Percentiles rank a stretch among this genome's conserved stretches.
Conservation (phyloP, 1,140 invertebrate species). For the Diorhabda sublineata region DNA sequence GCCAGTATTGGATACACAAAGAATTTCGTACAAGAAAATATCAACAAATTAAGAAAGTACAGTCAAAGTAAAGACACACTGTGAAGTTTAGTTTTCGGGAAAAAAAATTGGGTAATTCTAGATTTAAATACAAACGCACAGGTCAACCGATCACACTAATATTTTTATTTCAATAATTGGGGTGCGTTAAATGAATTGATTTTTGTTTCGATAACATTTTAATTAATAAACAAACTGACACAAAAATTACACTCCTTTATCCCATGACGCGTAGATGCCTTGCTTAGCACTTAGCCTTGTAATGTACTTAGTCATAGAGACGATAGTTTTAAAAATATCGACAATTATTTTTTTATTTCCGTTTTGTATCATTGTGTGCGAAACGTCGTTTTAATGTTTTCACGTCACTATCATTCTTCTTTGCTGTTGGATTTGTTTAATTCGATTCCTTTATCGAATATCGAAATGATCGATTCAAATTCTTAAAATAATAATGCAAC, state of each 20-base stretch:
- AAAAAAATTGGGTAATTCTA: too few relatives aligned
- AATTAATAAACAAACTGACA: constrained; percentile 25
- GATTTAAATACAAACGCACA: too few relatives aligned
- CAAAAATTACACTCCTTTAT: constrained; percentile 32
- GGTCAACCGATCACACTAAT: too few relatives aligned
- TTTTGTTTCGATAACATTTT: constrained; percentile 12
- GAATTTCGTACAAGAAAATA: too few relatives aligned
- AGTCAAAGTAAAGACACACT: too few relatives aligned
- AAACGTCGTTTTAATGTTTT: neutral
- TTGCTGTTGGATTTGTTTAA: neutral
- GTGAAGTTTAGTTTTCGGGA: too few relatives aligned
- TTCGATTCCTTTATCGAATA: too few relatives aligned
- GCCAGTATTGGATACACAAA: too few relatives aligned
- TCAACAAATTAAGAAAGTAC: too few relatives aligned
- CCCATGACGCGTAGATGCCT: constrained; percentile 33
- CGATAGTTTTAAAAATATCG: neutral
- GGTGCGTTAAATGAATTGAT: constrained; percentile 2
- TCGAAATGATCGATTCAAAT: too few relatives aligned
- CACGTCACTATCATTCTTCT: neutral
- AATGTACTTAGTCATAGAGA: constrained; percentile 22
- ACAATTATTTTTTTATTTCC: neutral
- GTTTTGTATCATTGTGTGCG: neutral
- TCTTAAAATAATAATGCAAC: neutral
- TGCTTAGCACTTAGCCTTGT: constrained; percentile 39
- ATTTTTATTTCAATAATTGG: too few relatives aligned